Base-by-base conservation (phyloP, 2,888 invertebrate genomes). In the Enchytraeus crypticus region DNA sequence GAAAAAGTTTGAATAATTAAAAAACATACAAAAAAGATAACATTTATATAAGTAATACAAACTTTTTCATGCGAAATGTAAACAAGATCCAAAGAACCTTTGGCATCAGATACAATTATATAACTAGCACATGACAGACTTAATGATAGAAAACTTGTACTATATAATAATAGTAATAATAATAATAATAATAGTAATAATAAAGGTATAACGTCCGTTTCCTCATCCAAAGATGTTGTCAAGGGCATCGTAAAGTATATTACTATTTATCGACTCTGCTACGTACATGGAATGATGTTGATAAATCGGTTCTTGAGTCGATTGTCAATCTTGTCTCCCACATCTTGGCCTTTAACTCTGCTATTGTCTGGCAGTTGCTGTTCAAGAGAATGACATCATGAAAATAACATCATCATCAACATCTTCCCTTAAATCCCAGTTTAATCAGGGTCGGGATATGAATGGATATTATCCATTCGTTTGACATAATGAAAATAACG, bases 261-360 rank as follows among this genome's bases (percentile, higher is more conserved):
- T n/a, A n/a, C n/a, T n/a, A n/a, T n/a, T n/a, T n/a, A n/a, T n/a
- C n/a, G n/a, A 11, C 18, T 14, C 18, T 23, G 21, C 14, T 11
- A 65, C 69, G 59, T 58, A 69, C 69, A 69, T 33, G 69, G 62
- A 32, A 69, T 67, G 46, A 69, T 69, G 59, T 69, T 69, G 53
- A 68, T 58, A 53, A 69, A 69, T 57, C 68, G 59, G 60, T 69
- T 69, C 54, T 69, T 69, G 60, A 66, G 67, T 47, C 66, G 64
- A 56, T 69, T 69, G 14, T 57, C 64, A 1, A 34, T 59, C 8
- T 38, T 57, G 29, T 61, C 60, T n/a, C 69, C 69, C 3, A 47
- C 26, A 18, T 63, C 64, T 29, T 59, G 58, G 8, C 33, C 27
- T 3, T 61, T 60, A 5, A 34, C 53, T 8, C 32, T 49, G 33